phyloP scores from a whole-genome alignment of 2,113 vertebrate genomes.

The Rhinopomastus cyanomelas region DNA sequence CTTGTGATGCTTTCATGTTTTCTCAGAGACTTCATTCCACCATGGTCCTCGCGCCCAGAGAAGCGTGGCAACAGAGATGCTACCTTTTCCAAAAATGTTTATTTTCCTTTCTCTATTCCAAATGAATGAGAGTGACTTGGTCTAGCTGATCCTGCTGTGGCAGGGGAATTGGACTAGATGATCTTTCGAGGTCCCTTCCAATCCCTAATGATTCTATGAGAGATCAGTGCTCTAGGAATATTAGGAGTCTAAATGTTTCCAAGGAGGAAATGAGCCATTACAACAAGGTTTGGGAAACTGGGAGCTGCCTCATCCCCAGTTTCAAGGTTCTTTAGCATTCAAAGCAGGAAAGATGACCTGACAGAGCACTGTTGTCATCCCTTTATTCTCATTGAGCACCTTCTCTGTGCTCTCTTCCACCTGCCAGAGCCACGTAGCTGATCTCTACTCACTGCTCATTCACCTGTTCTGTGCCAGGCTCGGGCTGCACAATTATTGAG shows the following conservation, averaged over 20 bases:
- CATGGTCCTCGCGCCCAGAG: background rate
- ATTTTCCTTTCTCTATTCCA: background rate
- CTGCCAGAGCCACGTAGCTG: background rate
- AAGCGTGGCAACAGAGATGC: background rate
- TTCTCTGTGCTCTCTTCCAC: background rate
- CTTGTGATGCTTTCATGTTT: background rate
- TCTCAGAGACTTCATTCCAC: background rate
- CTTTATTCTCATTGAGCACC: background rate
- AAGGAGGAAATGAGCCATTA: background rate
- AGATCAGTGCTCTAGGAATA: background rate
- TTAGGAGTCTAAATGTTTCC: background rate
- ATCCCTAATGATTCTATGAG: no score
- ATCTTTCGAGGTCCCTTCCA: no score
- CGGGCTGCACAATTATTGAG: background rate
- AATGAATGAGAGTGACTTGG: no score
- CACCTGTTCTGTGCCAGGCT: background rate
- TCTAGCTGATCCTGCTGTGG: no score
- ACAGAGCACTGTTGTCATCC: background rate
- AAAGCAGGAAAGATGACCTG: background rate
- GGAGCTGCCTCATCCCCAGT: background rate
- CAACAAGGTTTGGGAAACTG: background rate
- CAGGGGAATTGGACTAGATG: no score
- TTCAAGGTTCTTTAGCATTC: background rate
- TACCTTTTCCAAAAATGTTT: background rate
- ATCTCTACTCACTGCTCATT: background rate